Percentiles rank a stretch among this genome's conserved stretches.
These are phyloP conservation scores for Falco naumanni DNA, from an alignment of 2,797 vertebrate genomes.

Conservation along the genomic window DNA sequence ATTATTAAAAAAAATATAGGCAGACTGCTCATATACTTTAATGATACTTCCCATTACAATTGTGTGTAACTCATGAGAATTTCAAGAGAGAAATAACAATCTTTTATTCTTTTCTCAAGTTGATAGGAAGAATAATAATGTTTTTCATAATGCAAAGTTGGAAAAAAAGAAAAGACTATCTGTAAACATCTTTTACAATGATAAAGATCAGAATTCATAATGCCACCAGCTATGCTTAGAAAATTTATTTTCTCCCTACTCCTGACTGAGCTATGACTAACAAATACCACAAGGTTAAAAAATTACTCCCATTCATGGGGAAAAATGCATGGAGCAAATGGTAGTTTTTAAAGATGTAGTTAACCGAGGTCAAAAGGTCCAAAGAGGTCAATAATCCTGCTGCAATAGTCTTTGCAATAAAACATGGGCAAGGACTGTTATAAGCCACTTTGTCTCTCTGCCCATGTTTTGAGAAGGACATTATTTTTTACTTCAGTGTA, in stretches of 20 bases:
- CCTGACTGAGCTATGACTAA: not conserved
- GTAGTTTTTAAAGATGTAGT: slow-evolving; percentile 22
- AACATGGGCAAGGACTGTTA: not conserved
- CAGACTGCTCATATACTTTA: not conserved
- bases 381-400: slow-evolving; percentile 25
- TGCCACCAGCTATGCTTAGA: not conserved
- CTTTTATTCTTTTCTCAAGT: not conserved
- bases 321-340: slow-evolving; percentile 15
- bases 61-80: not conserved
- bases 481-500: not conserved
- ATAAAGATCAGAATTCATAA: not conserved
- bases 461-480: not conserved
- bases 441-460: not conserved
- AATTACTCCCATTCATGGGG: not conserved
- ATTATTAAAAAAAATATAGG: not conserved
- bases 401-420: slow-evolving; percentile 43
- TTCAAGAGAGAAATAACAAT: not conserved
- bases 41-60: not conserved
- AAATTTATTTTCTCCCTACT: not conserved
- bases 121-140: not conserved
- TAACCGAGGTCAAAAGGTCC: slow-evolving; percentile 38
- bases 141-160: not conserved
- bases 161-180: not conserved
- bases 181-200: not conserved
- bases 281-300: slow-evolving; percentile 25